phyloP scores from a whole-genome alignment of 2,888 invertebrate genomes.

The Notodonta ziczac region DNA sequence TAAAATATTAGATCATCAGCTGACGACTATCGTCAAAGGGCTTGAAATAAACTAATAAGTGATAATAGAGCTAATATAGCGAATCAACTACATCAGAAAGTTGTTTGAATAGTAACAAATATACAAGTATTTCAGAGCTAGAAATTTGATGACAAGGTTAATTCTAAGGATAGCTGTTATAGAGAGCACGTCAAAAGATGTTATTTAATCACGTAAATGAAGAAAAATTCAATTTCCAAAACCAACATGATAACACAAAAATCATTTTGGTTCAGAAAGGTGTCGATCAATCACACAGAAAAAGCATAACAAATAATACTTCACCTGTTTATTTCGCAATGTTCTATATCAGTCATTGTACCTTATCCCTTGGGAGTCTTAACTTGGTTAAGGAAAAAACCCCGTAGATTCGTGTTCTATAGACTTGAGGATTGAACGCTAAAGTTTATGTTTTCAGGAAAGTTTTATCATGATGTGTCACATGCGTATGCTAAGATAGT shows the following conservation, averaged over 20 bases:
- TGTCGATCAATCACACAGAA: neutral
- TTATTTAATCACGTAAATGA: too few species aligned
- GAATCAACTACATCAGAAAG: too few species aligned
- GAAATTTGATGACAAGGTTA: too few species aligned
- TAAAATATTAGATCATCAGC: neutral
- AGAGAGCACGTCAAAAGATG: too few species aligned
- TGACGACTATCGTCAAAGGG: too few species aligned
- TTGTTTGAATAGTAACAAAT: too few species aligned
- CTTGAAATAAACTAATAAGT: too few species aligned
- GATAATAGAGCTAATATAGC: too few species aligned
- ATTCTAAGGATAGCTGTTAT: too few species aligned
- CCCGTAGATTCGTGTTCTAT: slow-evolving; percentile 21
- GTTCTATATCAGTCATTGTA: slow-evolving; percentile 40
- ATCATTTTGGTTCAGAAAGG: neutral
- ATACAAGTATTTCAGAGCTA: too few species aligned
- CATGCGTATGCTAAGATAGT: slow-evolving; percentile 1
- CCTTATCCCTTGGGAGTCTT: slow-evolving; percentile 26
- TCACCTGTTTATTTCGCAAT: slow-evolving; percentile 17
- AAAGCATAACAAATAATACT: neutral
- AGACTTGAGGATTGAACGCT: slow-evolving; percentile 9
- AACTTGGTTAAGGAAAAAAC: slow-evolving; percentile 27
- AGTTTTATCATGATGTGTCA: slow-evolving; percentile 3
- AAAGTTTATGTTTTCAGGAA: slow-evolving; percentile 1
- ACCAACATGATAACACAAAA: neutral
- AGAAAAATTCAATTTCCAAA: too few species aligned